These are phyloP conservation scores for Microchrysa polita DNA, from an alignment of 2,888 invertebrate genomes.

Conservation along the genomic window DNA sequence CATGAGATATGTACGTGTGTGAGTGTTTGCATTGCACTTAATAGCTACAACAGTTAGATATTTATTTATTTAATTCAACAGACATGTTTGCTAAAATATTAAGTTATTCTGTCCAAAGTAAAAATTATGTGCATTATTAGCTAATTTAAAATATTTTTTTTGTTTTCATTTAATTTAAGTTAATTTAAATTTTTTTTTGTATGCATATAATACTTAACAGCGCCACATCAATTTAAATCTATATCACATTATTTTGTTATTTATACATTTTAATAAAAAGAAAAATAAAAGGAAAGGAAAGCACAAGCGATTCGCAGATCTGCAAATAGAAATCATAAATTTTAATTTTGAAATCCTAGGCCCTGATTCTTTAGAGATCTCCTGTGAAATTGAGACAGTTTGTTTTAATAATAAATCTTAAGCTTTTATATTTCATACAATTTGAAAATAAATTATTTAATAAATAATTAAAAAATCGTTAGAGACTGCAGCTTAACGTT, in stretches of 20 bases:
- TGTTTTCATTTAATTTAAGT: neutral
- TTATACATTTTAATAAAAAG: neutral
- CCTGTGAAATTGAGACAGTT: no score
- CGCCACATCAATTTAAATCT: constrained; percentile 31
- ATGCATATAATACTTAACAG: neutral
- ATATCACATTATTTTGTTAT: constrained; percentile 35
- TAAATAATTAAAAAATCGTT: no score
- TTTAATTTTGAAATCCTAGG: no score
- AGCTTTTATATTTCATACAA: no score
- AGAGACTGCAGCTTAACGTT: no score
- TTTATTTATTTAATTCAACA: constrained; percentile 4
- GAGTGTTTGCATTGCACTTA: constrained; percentile 17
- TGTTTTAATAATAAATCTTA: no score
- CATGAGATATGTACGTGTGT: constrained; percentile 25
- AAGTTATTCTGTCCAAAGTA: constrained; percentile 8
- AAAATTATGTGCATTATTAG: constrained; percentile 18
- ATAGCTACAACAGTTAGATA: neutral
- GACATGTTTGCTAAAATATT: neutral
- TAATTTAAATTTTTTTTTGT: neutral
- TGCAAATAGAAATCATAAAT: no score
- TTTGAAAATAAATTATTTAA: no score
- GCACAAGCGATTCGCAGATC: no score
- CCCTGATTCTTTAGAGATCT: no score
- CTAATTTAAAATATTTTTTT: neutral
- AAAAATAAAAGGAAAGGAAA: no score